Evolutionary conservation across 2,113 vertebrate species (phyloP), one percentile per base, ranked within the genome.

Genomic region (Bujurquina vittata): DNA sequence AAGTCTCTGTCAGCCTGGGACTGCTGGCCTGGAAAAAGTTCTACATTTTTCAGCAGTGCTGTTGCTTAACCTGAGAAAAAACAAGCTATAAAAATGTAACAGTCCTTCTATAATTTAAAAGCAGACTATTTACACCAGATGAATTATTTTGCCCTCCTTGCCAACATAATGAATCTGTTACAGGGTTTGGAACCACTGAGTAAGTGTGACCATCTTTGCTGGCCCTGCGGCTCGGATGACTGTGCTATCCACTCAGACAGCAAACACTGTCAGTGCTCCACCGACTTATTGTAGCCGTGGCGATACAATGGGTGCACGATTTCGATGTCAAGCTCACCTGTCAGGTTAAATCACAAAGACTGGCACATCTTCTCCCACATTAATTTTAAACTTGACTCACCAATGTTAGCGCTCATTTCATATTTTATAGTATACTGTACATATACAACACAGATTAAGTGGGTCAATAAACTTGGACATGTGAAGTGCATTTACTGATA

Each of bases 141-240:
- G 55, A 89, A 80, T 80, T 43, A 72, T 83, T 18, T 62, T 33
- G 8, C 20, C 33, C 43, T 82, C 61, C 29, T 23, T 89, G 84
- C 18, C 56, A 84, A 59, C 35, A 73, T 46, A 83, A 84, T 84
- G 59, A 80, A 76, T 86, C 49, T 83, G 60, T 81, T 62, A 55
- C 76, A 78, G 60, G 59, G n/a, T 80, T 67, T 84, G 69, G 77
- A 86, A 65, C 62, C 67, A 80, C 60, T 72, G 67, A 76, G 62
- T 72, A 84, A 85, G 84, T 84, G 86, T 87, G 85, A 87, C 67
- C 87, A 77, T 88, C 83, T 84, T 79, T 69, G 73, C 78, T 23
- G 84, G 76, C 84, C 59, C 52, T 35, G 77, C 75, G 77, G 77
- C 80, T 75, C 20, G 22, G 59, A 85, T 85, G 86, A 81, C 75